Conservation (phyloP, 1,140 invertebrate genomes). For the Chelonus insularis region DNA sequence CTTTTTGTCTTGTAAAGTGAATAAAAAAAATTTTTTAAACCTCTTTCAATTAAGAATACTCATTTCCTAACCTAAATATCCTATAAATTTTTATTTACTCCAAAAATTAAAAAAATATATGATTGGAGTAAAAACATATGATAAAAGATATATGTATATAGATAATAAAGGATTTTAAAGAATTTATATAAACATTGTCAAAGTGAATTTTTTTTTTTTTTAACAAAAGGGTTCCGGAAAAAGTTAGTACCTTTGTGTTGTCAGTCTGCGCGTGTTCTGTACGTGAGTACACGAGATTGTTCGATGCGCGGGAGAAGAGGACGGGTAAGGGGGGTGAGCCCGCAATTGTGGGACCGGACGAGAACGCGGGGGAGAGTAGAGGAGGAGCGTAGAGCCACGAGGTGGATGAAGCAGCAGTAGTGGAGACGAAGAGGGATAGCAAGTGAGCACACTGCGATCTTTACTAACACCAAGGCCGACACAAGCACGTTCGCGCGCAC, state of each 20-base stretch:
- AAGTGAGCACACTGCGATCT: constrained; percentile 24
- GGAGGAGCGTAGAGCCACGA: constrained; percentile 15
- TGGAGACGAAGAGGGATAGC: constrained; percentile 8
- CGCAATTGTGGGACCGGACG: constrained; percentile 7
- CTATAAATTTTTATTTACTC: too few species aligned
- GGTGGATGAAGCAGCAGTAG: constrained; percentile 2
- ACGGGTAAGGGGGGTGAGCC: constrained; percentile 22
- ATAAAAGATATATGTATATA: too few species aligned
- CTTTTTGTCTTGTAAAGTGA: neutral
- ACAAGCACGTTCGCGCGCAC: constrained; percentile 44
- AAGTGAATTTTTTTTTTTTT: too few species aligned
- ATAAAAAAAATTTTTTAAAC: too few species aligned
- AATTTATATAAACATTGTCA: too few species aligned
- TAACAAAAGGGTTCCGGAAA: neutral
- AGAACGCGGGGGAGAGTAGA: constrained; percentile 5
- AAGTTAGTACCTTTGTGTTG: constrained; percentile 1
- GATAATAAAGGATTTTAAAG: too few species aligned
- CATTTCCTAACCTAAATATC: neutral
- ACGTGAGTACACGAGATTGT: constrained; percentile 29
- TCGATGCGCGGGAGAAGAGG: constrained; percentile 9
- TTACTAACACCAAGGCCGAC: constrained; percentile 32
- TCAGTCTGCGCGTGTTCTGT: constrained; percentile 25
- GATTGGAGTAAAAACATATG: too few species aligned
- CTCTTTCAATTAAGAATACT: too few species aligned
- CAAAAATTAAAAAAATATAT: too few species aligned